phyloP scores from a whole-genome alignment of 2,113 vertebrate genomes.

The Syngnathus floridae region DNA sequence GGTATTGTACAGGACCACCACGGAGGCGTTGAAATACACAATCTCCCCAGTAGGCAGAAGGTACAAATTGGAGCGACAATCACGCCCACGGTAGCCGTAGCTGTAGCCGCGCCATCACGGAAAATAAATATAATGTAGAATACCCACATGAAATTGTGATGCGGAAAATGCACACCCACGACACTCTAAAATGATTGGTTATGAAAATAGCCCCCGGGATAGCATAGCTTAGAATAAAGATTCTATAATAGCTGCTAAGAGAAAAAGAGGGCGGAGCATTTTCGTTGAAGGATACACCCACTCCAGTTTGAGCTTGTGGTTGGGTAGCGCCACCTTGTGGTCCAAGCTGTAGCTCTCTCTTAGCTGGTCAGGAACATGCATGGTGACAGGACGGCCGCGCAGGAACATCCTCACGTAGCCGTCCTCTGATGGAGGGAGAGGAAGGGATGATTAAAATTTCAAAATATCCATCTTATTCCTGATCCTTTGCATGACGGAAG shows the following conservation, averaged over 20 bases:
- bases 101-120: conserved; percentile 50
- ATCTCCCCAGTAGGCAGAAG: conserved; percentile 88
- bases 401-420: conserved; percentile 87
- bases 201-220: background rate
- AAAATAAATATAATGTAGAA: background rate
- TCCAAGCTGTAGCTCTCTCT: conserved; percentile 78
- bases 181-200: background rate
- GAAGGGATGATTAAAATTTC: background rate
- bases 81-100: conserved; percentile 84
- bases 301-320: conserved; percentile 79
- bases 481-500: background rate
- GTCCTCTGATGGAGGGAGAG: conserved; percentile 70
- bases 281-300: conserved; percentile 86
- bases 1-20: conserved; percentile 83
- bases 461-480: background rate
- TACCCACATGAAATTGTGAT: background rate
- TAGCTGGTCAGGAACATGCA: conserved; percentile 77
- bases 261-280: background rate
- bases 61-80: conserved; percentile 85
- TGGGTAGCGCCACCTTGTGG: conserved; percentile 70
- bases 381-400: conserved; percentile 81
- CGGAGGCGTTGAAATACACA: conserved; percentile 85
- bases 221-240: background rate
- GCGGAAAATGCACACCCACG: background rate
- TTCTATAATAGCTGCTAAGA: too few species aligned